A percentile compares a stretch with the other conserved stretches of the same genome.
phyloP scores from a whole-genome alignment of 2,888 invertebrate species.

The Ichneumoninae sp. region DNA sequence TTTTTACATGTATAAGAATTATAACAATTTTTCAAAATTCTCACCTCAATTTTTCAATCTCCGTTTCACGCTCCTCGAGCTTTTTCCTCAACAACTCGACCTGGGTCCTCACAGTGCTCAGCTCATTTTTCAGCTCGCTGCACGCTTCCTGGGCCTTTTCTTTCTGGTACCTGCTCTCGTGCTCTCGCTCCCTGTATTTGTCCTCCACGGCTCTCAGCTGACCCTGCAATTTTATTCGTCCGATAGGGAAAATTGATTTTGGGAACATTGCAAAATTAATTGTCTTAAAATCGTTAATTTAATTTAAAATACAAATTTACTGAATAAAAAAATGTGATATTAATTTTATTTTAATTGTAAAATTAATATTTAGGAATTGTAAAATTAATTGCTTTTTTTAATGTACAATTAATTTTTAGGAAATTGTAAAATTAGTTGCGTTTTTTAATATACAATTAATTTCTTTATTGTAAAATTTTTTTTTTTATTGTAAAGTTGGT shows the following conservation, averaged over 20 bases:
- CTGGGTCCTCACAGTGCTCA: slow-evolving; percentile 73
- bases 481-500: no score
- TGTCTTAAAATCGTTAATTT: no score
- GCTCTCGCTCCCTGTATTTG: slow-evolving; percentile 74
- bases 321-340: no score
- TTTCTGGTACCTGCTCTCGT: slow-evolving; percentile 68
- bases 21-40: not conserved
- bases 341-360: no score
- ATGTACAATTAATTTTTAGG: no score
- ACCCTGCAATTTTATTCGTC: slow-evolving; percentile 64
- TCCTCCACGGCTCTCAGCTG: slow-evolving; percentile 73
- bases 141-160: slow-evolving; percentile 74
- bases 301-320: no score
- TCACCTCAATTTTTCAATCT: slow-evolving; percentile 77
- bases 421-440: no score
- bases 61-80: slow-evolving; percentile 79
- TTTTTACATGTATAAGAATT: not conserved
- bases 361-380: no score
- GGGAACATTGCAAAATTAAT: no score
- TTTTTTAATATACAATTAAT: no score
- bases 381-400: no score
- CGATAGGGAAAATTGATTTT: not conserved
- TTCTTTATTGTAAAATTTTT: no score
- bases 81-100: slow-evolving; percentile 75
- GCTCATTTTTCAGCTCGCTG: slow-evolving; percentile 73